phyloP scores from a whole-genome alignment of 2,888 invertebrate genomes.

The Ganaspis brasiliensis region DNA sequence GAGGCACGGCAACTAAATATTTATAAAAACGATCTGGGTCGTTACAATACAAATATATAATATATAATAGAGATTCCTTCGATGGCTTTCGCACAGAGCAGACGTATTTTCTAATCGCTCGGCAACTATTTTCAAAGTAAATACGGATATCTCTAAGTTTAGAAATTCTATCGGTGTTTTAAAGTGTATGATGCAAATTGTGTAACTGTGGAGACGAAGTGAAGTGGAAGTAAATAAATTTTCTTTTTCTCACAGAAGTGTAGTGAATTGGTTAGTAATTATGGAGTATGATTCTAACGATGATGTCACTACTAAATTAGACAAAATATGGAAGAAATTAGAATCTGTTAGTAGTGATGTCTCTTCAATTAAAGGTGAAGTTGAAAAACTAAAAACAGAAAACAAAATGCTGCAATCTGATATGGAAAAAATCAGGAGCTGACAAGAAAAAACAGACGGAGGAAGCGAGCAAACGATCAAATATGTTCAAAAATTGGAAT shows the following conservation, averaged over 20 bases:
- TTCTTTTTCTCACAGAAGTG: neutral
- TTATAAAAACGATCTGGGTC: too few species aligned
- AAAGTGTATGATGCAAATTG: neutral
- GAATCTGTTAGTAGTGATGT: slow-evolving; percentile 4
- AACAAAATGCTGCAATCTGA: slow-evolving; percentile 9
- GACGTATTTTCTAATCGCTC: neutral
- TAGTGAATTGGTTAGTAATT: neutral
- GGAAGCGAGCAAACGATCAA: neutral
- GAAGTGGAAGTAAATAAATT: too few species aligned
- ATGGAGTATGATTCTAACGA: neutral
- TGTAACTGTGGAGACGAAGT: too few species aligned
- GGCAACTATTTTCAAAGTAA: slow-evolving; percentile 1
- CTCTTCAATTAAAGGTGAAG: neutral
- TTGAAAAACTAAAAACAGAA: neutral
- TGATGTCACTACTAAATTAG: slow-evolving; percentile 1
- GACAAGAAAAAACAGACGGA: neutral
- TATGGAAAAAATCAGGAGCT: neutral
- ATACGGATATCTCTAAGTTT: too few species aligned
- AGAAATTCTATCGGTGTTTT: too few species aligned
- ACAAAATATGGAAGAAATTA: slow-evolving; percentile 2
- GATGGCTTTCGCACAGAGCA: neutral
- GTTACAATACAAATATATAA: too few species aligned
- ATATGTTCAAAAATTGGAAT: slow-evolving; percentile 3
- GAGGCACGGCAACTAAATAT: too few species aligned
- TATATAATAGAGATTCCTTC: too few species aligned